These are phyloP conservation scores for Proctacanthus coquilletti DNA, from an alignment of 1,140 invertebrate genomes.

Conservation along the genomic window DNA sequence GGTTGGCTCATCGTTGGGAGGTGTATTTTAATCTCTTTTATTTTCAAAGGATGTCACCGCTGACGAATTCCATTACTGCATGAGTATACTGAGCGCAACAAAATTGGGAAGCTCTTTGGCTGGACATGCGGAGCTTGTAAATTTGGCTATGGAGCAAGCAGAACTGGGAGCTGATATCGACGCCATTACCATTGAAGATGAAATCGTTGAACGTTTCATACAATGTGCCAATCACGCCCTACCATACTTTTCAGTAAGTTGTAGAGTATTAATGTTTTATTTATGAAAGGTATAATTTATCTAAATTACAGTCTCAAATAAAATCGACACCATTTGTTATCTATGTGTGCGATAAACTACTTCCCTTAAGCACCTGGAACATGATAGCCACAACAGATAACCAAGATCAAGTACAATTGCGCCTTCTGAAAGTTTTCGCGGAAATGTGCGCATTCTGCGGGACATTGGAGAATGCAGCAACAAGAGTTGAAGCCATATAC, in stretches of 20 bases:
- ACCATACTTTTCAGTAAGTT: conserved; percentile 75
- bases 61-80: conserved; percentile 81
- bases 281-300: conserved; percentile 11
- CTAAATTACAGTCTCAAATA: conserved; percentile 58
- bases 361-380: conserved; percentile 45
- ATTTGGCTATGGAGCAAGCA: conserved; percentile 68
- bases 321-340: conserved; percentile 73
- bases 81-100: conserved; percentile 68
- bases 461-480: conserved; percentile 53
- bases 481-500: conserved; percentile 60
- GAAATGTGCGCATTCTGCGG: conserved; percentile 66
- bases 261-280: conserved; percentile 6
- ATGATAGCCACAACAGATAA: conserved; percentile 40
- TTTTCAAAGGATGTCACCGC: conserved; percentile 61
- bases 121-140: conserved; percentile 75
- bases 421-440: conserved; percentile 74
- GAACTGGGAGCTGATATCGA: conserved; percentile 63
- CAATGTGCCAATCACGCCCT: conserved; percentile 71
- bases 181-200: conserved; percentile 56
- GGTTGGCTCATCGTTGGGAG: background rate
- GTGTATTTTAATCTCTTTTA: background rate
- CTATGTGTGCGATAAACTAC: conserved; percentile 74
- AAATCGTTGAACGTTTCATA: conserved; percentile 62
- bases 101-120: conserved; percentile 60
- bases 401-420: conserved; percentile 56